A percentile compares a stretch with the other conserved stretches of the same genome.
These are phyloP conservation scores for Yponomeuta evonymella DNA, from an alignment of 2,888 invertebrate species.

Conservation along the genomic window DNA sequence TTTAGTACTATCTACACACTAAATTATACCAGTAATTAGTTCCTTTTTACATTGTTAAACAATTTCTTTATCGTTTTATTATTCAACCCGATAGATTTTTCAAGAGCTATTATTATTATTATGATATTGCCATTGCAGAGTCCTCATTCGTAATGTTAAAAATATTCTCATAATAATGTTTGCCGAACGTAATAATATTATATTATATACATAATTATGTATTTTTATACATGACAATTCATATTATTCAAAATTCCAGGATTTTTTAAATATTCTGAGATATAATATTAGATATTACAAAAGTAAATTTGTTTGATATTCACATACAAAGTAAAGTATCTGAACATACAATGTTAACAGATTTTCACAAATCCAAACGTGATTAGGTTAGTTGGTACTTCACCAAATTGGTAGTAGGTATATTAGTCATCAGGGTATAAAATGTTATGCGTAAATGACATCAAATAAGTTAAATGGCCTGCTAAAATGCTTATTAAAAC, in stretches of 20 bases:
- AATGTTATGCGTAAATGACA: conserved; percentile 29
- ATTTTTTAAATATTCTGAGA: conserved; percentile 23
- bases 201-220: background rate
- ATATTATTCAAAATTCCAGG: conserved; percentile 59
- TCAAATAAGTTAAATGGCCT: conserved; percentile 39
- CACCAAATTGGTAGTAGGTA: conserved; percentile 6
- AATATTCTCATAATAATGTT: conserved; percentile 59
- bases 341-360: conserved; percentile 16
- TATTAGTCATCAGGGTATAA: conserved; percentile 16
- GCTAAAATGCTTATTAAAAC: conserved; percentile 31
- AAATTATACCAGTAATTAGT: conserved; percentile 19
- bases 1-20: conserved; percentile 6
- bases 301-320: conserved; percentile 10
- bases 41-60: conserved; percentile 4
- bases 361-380: conserved; percentile 17
- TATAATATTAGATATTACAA: background rate
- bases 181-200: conserved; percentile 52
- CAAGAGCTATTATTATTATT: conserved; percentile 8
- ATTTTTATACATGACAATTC: conserved; percentile 30
- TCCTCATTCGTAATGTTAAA: conserved; percentile 40
- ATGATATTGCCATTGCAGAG: conserved; percentile 47
- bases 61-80: background rate
- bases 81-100: background rate
- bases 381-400: conserved; percentile 16
- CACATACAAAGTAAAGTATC: conserved; percentile 6